A percentile compares a stretch with the other conserved stretches of the same genome.
Evolutionary conservation across 2,797 vertebrate species (phyloP).

Genomic region (Anableps anableps): DNA sequence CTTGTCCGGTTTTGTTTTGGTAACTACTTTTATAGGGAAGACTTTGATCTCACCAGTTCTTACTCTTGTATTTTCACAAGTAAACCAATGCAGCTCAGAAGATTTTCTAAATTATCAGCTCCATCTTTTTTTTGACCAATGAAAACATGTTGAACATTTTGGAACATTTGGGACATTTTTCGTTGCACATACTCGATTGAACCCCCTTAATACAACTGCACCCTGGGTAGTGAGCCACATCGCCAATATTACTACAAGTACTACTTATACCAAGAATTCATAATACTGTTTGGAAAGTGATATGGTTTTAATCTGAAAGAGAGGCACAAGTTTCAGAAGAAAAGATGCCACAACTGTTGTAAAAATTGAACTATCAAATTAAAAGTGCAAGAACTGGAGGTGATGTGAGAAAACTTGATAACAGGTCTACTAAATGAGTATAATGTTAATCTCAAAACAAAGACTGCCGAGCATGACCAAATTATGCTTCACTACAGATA

Average conservation of each 20-base stretch:
- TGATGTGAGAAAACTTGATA: not conserved
- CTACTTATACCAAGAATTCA: not conserved
- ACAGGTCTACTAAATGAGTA: constrained; percentile 2
- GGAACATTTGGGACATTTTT: too few species aligned
- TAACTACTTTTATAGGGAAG: not conserved
- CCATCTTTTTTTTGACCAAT: not conserved
- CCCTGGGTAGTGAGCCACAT: not conserved
- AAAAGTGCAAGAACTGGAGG: not conserved
- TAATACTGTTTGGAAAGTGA: not conserved
- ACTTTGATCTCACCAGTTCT: not conserved
- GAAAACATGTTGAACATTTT: not conserved
- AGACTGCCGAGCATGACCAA: not conserved
- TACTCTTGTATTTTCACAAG: not conserved
- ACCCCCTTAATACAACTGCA: not conserved
- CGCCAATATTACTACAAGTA: not conserved
- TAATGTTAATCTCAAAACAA: constrained; percentile 8
- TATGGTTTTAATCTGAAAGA: not conserved
- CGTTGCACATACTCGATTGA: not conserved
- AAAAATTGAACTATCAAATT: not conserved
- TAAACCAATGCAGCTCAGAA: not conserved
- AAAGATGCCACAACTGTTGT: not conserved
- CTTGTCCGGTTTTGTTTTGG: too few species aligned
- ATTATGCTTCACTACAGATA: not conserved
- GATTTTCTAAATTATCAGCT: not conserved
- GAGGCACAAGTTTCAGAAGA: not conserved